Evolutionary conservation across 92 coral and sea anemone species (phyloP), one percentile per base, ranked within the genome.

Genomic region (Porites evermanni): DNA sequence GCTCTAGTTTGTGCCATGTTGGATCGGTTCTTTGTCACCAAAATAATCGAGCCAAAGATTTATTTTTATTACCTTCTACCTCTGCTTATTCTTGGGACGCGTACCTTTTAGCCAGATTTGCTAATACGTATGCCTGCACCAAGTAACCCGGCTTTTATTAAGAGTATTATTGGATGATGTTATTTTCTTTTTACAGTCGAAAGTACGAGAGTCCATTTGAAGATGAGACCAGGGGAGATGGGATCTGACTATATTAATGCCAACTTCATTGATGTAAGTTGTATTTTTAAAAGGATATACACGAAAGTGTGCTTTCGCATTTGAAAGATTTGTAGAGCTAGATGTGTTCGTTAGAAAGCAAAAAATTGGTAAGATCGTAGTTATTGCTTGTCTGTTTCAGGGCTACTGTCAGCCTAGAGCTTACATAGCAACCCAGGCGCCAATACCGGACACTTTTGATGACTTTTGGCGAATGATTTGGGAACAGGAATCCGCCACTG

Each of bases 161-260:
- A 38, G 47, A 38, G 47, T 38, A 60, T 2, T 63, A 26, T 23
- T 32, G 8, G 50, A 52, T 20, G 16, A 56, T 8, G 2, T 61
- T 12, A 5, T 77, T 81, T 51, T 6, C 66, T 32, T 59, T 51
- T 86, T 89, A 23, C 64, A 97, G 99, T 93, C 76, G 99, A 97
- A 72, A 90, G 86, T 21, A 95, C 94, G 21, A 91, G 99, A 47
- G 97, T 97, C n/a, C 92, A 88, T 77, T 79, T 97, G 79, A 91
- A 94, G 87, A 95, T 95, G 93, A 91, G 96, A 66, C 97, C 98
- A 50, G 96, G 95, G 19, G 97, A 95, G 59, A 90, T 88, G 69
- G 99, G 99, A 38, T 97, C 99, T 16, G 99, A 95, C 53, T 97
- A 97, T 86, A 93, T 97, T 20, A 97, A 97, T 81, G 99, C 99